Base-by-base conservation (phyloP, 1,140 invertebrate genomes). In the Brachionus asplanchnoidis region DNA sequence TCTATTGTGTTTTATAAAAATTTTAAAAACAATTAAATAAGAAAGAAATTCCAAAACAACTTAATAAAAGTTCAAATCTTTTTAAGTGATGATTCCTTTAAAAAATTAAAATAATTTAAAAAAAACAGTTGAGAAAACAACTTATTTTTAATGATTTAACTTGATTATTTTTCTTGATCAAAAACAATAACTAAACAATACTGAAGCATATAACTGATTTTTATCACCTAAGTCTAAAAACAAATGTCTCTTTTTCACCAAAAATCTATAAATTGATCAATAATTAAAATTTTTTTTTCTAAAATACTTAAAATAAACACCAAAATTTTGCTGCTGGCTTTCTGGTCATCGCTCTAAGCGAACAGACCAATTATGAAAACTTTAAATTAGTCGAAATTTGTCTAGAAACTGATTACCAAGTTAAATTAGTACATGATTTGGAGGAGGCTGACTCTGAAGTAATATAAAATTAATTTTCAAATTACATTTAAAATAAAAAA, bases 241-340 rank as follows among this genome's bases (percentile, higher is more conserved):
- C 66, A 68, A 68, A 68, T 68, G 66, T 68, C 26, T 32, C 32
- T 14, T 68, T 68, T 68, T 68, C 66, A 68, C n/a, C 9, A 68
- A 68, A n/a, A 68, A 32, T n/a, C 12, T 40, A 28, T 40, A 68
- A 68, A 68, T 68, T 36, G 26, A 23, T 68, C 17, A 68, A 68
- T 12, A 6, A 68, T 20, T 11, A 60, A 40, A 11, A n/a, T n/a
- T 66, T 1, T 9, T 32, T 26, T 11, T 66, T 66, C 12, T 26
- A 66, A 66, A 68, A 68, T 68, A 28, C 14, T 26, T 26, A 68
- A 68, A 36, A 12, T 32, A 68, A n/a, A 36, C 17, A 28, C 14
- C 11, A 28, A 9, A n/a, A 32, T 68, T 32, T 32, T 68, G 66
- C 66, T 68, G 26, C 32, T 14, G 26, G 26, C n/a, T 14, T 9